Evolutionary conservation across 2,797 vertebrate species (phyloP).

Genomic region (Hylomyscus alleni): DNA sequence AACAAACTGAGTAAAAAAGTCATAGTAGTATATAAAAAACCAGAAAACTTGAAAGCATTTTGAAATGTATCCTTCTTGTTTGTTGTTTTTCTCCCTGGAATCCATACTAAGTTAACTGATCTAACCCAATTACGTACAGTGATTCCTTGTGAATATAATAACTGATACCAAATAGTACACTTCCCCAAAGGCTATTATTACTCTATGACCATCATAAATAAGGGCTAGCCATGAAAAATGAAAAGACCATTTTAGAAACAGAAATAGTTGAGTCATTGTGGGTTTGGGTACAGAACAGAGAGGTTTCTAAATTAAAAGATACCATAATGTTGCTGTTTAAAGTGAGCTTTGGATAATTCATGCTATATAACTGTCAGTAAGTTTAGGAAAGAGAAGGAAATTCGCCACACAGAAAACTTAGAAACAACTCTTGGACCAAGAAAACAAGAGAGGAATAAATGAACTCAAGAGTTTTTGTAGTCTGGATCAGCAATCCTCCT

Average conservation of each 20-base stretch:
- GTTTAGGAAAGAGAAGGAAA: constrained; percentile 54
- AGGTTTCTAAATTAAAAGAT: constrained; percentile 69
- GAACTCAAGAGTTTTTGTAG: not conserved
- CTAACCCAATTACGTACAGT: not conserved
- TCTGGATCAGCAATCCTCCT: not conserved
- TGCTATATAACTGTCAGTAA: constrained; percentile 42
- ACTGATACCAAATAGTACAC: not conserved
- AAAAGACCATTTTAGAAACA: constrained; percentile 55
- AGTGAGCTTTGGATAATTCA: constrained; percentile 56
- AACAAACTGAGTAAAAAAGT: constrained; percentile 36
- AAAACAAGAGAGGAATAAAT: constrained; percentile 8
- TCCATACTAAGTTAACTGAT: not conserved
- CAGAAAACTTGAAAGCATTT: constrained; percentile 39
- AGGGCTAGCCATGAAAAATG: constrained; percentile 50
- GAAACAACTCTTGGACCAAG: constrained; percentile 2
- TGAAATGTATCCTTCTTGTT: constrained; percentile 39
- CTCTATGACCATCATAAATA: not conserved
- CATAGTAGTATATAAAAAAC: not conserved
- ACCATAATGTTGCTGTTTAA: constrained; percentile 64
- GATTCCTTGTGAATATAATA: constrained; percentile 8
- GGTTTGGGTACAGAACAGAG: constrained; percentile 50
- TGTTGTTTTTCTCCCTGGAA: not conserved
- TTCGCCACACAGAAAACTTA: constrained; percentile 1
- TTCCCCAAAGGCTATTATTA: constrained; percentile 31
- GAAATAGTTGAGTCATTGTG: constrained; percentile 71